Evolutionary conservation across 2,113 vertebrate genomes (phyloP).

Genomic region (Poeciliopsis retropinna): DNA sequence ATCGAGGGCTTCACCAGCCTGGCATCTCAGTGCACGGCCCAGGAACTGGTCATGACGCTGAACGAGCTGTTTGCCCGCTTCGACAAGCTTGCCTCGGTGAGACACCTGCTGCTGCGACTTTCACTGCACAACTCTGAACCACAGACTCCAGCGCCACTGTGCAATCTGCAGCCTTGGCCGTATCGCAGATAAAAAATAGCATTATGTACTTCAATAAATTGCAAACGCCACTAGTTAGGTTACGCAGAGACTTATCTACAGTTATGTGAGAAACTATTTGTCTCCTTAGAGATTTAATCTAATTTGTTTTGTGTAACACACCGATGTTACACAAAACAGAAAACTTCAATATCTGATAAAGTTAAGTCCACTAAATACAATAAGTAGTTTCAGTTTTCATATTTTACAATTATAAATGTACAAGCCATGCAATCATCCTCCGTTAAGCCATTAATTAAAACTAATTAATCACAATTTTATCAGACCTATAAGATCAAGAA

Average conservation of each 20-base stretch:
- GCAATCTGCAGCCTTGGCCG: neutral
- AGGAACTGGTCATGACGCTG: conserved; percentile 97
- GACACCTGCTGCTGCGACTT: conserved; percentile 47
- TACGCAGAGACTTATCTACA: neutral
- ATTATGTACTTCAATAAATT: conserved; percentile 8
- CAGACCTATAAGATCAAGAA: neutral
- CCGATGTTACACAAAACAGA: neutral
- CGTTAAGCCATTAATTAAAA: neutral
- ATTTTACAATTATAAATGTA: neutral
- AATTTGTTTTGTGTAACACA: neutral
- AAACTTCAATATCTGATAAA: neutral
- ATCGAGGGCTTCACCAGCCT: conserved; percentile 97
- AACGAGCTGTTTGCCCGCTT: conserved; percentile 97
- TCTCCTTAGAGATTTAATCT: neutral
- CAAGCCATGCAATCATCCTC: neutral
- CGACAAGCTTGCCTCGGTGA: conserved; percentile 95
- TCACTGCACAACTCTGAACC: conserved; percentile 22
- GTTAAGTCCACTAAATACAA: neutral
- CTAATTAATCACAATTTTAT: neutral
- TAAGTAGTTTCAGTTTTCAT: neutral
- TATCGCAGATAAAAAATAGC: neutral
- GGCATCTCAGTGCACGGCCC: conserved; percentile 96
- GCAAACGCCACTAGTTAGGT: conserved; percentile 33
- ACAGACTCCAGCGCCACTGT: conserved; percentile 8
- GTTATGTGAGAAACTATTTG: neutral